These are phyloP conservation scores for Agrochola lota DNA, from an alignment of 2,888 invertebrate genomes.

Conservation along the genomic window DNA sequence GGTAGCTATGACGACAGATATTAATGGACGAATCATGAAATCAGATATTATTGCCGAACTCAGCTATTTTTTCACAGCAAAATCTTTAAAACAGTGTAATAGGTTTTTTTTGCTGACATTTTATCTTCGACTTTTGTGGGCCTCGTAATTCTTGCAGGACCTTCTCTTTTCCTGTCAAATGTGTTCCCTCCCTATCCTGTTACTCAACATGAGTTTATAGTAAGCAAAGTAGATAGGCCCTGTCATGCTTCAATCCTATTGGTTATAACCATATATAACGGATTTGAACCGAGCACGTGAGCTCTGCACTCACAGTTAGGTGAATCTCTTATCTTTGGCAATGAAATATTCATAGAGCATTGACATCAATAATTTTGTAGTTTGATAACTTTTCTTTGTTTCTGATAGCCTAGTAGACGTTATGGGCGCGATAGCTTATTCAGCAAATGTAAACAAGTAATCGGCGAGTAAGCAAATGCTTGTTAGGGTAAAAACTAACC, in stretches of 20 bases:
- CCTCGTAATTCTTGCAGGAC: background rate
- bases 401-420: conserved; percentile 5
- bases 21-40: no score
- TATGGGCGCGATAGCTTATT: background rate
- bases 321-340: background rate
- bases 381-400: conserved; percentile 1
- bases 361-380: background rate
- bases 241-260: conserved; percentile 1
- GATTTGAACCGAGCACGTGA: conserved; percentile 12
- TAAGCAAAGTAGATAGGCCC: background rate
- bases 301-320: background rate
- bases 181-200: background rate
- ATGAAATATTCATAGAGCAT: conserved; percentile 2
- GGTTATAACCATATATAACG: background rate
- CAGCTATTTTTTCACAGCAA: background rate
- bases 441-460: no score
- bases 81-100: background rate
- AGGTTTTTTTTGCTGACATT: background rate
- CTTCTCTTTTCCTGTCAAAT: no score
- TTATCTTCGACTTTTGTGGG: background rate
- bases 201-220: background rate
- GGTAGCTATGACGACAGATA: no score
- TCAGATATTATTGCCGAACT: background rate
- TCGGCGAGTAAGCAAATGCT: no score
- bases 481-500: no score